Conservation (phyloP, 2,797 vertebrate genomes). For the Sebastes trivittatus region DNA sequence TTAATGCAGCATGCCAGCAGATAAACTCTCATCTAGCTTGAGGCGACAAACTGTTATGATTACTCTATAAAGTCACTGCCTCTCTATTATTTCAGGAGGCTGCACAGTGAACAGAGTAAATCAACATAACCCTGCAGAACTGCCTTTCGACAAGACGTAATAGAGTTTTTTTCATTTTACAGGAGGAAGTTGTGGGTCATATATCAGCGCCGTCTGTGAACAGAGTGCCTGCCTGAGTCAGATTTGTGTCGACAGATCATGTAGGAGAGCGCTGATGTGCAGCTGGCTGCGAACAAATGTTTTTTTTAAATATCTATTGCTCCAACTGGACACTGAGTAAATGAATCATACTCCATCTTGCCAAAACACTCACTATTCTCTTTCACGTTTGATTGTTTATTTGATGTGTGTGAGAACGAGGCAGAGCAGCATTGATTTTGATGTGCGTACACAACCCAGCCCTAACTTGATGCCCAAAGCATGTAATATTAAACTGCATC, state of each 20-base stretch:
- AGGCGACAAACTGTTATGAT: slow-evolving; percentile 41
- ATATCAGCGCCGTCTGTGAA: slow-evolving; percentile 48
- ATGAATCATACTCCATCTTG: neutral
- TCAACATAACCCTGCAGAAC: slow-evolving; percentile 55
- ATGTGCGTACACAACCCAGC: slow-evolving; percentile 4
- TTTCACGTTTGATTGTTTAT: slow-evolving; percentile 1
- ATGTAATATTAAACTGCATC: slow-evolving; percentile 61
- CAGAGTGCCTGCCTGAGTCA: slow-evolving; percentile 40
- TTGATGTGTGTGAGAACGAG: slow-evolving; percentile 20
- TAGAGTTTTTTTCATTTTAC: slow-evolving; percentile 32
- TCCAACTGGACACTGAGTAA: slow-evolving; percentile 37
- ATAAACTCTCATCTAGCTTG: slow-evolving; percentile 26
- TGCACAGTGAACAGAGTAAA: slow-evolving; percentile 51
- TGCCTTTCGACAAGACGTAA: slow-evolving; percentile 50
- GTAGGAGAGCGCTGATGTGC: slow-evolving; percentile 19
- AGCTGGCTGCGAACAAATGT: slow-evolving; percentile 34
- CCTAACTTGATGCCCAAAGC: slow-evolving; percentile 38
- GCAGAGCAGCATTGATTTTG: slow-evolving; percentile 39
- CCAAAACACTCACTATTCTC: neutral
- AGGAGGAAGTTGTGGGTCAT: slow-evolving; percentile 54
- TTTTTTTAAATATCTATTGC: slow-evolving; percentile 28
- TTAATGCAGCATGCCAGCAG: slow-evolving; percentile 30
- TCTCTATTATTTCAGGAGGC: slow-evolving; percentile 52
- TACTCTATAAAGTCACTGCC: slow-evolving; percentile 43
- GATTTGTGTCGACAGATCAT: slow-evolving; percentile 63